Evolutionary conservation across 2,113 vertebrate species (phyloP).

Genomic region (Penelope pileata): DNA sequence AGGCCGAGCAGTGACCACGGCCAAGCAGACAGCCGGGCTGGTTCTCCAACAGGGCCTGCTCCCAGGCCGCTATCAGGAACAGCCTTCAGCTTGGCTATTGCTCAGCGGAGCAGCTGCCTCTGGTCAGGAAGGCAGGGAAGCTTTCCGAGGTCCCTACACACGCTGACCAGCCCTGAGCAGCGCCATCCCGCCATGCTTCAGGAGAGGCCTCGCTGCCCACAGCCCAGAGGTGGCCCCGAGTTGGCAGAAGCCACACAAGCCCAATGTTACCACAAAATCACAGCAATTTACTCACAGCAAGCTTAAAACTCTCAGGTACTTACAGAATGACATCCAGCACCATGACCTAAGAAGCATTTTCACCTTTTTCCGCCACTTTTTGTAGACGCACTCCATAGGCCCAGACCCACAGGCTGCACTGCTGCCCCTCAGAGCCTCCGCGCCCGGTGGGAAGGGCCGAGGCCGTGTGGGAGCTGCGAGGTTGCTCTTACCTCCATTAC

Average conservation of each 20-base stretch:
- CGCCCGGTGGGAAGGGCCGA: rapidly evolving
- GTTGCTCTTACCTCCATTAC: neutral
- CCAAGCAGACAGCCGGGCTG: neutral
- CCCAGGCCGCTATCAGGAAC: neutral
- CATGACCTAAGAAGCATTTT: neutral
- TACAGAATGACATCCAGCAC: neutral
- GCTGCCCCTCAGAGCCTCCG: neutral
- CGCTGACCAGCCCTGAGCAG: neutral
- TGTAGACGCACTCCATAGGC: neutral
- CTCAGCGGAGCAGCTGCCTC: neutral
- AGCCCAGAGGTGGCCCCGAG: neutral
- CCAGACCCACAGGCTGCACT: neutral
- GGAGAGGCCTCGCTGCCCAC: neutral
- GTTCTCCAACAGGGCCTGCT: neutral
- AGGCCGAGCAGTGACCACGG: rapidly evolving
- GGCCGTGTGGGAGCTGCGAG: neutral
- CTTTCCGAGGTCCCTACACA: neutral
- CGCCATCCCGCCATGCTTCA: neutral
- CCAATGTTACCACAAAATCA: neutral
- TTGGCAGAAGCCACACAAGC: neutral
- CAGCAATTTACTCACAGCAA: neutral
- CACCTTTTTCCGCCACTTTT: neutral
- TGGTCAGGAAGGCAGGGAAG: neutral
- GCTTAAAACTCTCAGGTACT: neutral
- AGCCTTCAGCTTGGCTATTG: neutral